Evolutionary conservation across 2,113 vertebrate species (phyloP), one percentile per base, ranked within the genome.

Genomic region (Poeciliopsis turrubarensis): DNA sequence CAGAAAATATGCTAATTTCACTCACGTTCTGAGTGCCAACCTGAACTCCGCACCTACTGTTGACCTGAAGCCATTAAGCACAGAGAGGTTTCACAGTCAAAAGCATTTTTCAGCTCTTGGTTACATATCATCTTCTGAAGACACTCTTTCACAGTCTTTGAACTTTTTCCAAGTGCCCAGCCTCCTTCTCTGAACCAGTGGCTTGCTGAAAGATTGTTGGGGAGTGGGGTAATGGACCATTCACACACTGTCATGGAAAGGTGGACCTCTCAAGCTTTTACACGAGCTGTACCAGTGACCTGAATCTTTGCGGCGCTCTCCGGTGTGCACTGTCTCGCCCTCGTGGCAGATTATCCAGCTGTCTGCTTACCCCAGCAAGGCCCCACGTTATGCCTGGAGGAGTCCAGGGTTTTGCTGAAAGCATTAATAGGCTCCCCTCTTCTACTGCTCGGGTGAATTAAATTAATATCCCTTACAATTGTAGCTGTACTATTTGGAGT

Each of bases 231-330:
- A 87, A 88, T 78, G 92, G 90, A 80, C 78, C 92, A 67, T 93
- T 92, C 79, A 74, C 74, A 75, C 78, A 86, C 29, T 91, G 92
- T 79, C 91, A 89, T 75, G 76, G 82, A 73, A 72, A 86, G 76
- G 83, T 90, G 81, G 80, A 92, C 68, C 77, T 90, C 34, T 78
- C 67, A n/a, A 75, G 84, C 79, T 91, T 90, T 83, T 82, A 91
- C 81, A 85, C 81, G 69, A 25, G 1, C 73, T 92, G 91, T 66
- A 26, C 89, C 83, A 80, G 60, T 88, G 92, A 93, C 83, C 84
- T 91, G 81, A 91, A 90, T 87, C 76, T 85, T 83, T 60, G 75
- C 9, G 41, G 79, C 79, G 87, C 80, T 77, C 77, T 85, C 60
- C 82, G 80, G 70, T 41, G 73, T 73, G 80, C 67, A 10, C 85